A percentile compares a stretch with the other conserved stretches of the same genome.
These are phyloP conservation scores for Hippoglossus hippoglossus DNA, from an alignment of 2,797 vertebrate species.

Conservation along the genomic window DNA sequence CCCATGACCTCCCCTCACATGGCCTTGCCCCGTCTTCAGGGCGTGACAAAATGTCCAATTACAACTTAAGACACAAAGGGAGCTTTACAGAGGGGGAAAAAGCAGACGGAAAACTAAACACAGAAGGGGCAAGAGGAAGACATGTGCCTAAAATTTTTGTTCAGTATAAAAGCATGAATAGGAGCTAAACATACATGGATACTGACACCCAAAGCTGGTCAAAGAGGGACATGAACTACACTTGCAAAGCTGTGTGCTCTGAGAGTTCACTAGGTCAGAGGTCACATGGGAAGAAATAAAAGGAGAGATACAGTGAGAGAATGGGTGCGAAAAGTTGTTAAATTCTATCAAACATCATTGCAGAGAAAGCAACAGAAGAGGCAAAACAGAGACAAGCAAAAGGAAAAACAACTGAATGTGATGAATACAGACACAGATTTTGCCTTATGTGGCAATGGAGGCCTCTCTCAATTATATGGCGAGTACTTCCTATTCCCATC, in stretches of 20 bases:
- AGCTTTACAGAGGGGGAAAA: too few relatives aligned
- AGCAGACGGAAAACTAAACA: too few relatives aligned
- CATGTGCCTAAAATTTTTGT: neutral
- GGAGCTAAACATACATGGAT: neutral
- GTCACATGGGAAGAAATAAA: slow-evolving; percentile 18
- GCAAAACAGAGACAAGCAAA: neutral
- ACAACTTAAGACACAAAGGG: too few relatives aligned
- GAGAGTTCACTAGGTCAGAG: slow-evolving; percentile 55
- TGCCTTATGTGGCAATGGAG: slow-evolving; percentile 44
- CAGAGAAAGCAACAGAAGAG: neutral
- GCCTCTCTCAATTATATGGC: slow-evolving; percentile 40
- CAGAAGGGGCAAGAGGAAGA: neutral
- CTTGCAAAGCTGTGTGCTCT: slow-evolving; percentile 30
- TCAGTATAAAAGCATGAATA: neutral
- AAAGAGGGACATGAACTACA: slow-evolving; percentile 30
- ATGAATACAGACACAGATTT: slow-evolving; percentile 27
- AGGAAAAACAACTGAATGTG: neutral
- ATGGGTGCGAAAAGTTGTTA: neutral
- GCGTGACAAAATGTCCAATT: slow-evolving; percentile 40
- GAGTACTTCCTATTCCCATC: slow-evolving; percentile 54
- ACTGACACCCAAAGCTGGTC: slow-evolving; percentile 4
- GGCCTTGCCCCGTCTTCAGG: neutral
- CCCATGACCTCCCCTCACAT: too few relatives aligned
- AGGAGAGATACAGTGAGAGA: neutral
- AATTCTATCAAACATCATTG: neutral